Base-by-base conservation (phyloP, 1,140 invertebrate genomes). In the Hylaeus volcanicus region DNA sequence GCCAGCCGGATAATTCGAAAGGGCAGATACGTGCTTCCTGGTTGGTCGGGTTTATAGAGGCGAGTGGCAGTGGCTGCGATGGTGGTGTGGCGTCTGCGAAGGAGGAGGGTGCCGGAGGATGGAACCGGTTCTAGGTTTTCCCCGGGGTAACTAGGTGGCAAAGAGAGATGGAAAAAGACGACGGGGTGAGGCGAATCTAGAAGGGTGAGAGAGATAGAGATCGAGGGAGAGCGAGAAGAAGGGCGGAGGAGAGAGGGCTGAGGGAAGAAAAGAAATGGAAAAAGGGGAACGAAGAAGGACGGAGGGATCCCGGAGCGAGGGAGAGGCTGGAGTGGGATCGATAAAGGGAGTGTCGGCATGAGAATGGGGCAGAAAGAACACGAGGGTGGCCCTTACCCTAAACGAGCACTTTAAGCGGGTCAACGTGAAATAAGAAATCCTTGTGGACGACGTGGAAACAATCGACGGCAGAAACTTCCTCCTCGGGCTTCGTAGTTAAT, bases 291-390 rank as follows among this genome's bases (percentile, higher is more conserved):
- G 85, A 83, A 69, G 72, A 68, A 81, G 86, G 82, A 69, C 68
- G 75, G 81, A 84, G 83, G 82, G 82, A 86, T 83, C 75, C 78
- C 14, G 8, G 83, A 86, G 85, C 75, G 83, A 85, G 87, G 61
- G 85, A 80, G 77, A 65, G 75, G 6, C n/a, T 73, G 61, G 77
- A 83, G 82, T 82, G 83, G 84, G 89, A 93, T 93, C 92, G 91
- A 93, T 93, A 93, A 92, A 93, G 91, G 92, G 92, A 92, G 92
- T 92, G 92, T 93, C 92, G 90, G 90, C 88, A 88, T 65, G 84
- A 90, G 84, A 89, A 90, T 89, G 83, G 86, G 87, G 82, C 79
- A 83, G 86, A 86, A 88, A 84, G 85, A 82, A 86, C 85, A 79
- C 83, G 82, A 86, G 86, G 90, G 86, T 88, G 82, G 85, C 87